phyloP scores from a whole-genome alignment of 37 sponge, comb jelly and placozoan species.

The Beroe forskalii region DNA sequence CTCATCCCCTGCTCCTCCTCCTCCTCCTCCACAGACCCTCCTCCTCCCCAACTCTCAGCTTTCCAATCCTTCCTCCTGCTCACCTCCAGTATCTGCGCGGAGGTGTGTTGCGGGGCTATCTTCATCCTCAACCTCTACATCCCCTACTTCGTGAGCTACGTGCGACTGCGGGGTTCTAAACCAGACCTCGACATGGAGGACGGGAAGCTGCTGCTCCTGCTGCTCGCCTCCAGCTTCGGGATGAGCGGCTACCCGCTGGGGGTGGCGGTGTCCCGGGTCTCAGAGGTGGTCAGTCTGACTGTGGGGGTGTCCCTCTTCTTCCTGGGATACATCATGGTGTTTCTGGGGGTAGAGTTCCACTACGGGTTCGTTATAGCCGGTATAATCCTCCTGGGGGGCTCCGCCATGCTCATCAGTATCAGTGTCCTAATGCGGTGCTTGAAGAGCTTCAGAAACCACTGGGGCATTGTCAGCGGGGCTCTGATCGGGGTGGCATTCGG shows the following conservation, averaged over 20 bases:
- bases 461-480: constrained; percentile 38
- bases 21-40: too few relatives aligned
- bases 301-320: not conserved
- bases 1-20: not conserved
- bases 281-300: not conserved
- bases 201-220: not conserved
- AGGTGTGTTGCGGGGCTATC: constrained; percentile 3
- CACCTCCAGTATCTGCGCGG: not conserved
- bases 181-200: not conserved
- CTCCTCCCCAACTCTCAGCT: too few relatives aligned
- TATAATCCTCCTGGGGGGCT: not conserved
- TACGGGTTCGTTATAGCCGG: constrained; percentile 1
- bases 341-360: not conserved
- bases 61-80: not conserved
- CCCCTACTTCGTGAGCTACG: constrained; percentile 9
- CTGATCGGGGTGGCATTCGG: constrained; percentile 5
- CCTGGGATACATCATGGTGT: not conserved
- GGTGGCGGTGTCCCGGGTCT: not conserved
- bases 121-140: constrained; percentile 59
- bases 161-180: not conserved
- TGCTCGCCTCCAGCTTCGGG: not conserved
- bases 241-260: constrained; percentile 26
- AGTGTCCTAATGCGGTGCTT: constrained; percentile 21
- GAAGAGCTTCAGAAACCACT: not conserved
- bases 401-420: not conserved